Evolutionary conservation across 2,797 vertebrate species (phyloP), one percentile per base, ranked within the genome.

Genomic region (Hippopotamyrus pictus): DNA sequence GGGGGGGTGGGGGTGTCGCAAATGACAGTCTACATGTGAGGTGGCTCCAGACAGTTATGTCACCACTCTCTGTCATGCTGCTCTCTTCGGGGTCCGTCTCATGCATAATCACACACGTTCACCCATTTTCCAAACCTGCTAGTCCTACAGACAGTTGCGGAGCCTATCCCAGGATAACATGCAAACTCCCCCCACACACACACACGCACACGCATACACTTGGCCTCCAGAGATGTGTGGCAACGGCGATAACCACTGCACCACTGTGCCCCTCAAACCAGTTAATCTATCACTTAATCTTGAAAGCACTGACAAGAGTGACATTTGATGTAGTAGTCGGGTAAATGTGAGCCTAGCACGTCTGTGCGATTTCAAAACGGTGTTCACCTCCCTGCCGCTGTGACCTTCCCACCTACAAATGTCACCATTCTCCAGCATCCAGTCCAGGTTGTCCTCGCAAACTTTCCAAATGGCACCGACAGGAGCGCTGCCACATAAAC

Each of bases 201-300:
- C 19, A 44, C 5, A 44, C 44, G 6, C 57, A 25, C 62, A 65
- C n/a, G 1, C 59, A 25, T 6, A 62, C n/a, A 69, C 25, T 12
- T 69, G 25, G 25, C 62, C 62, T 69, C 11, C 62, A 5, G 9
- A 14, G 25, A 69, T 33, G 62, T 33, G 62, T 11, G 25, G 62
- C 62, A 5, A 33, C 3, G 4, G 25, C 4, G 25, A 33, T 69
- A 33, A 69, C 25, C 62, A 29, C 62, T 69, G 62, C 25, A 12
- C 25, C 62, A 69, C 62, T 5, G 25, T 1, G 62, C 62, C 62
- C 62, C 62, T 65, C 62, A 69, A 19, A 44, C 14, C 73, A 44
- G 37, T 37, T 76, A 76, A 79, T 79, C 17, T 79, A 79, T 79
- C 73, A 79, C 73, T 79, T 79, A 79, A 79, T 79, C 73, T 44